phyloP scores from a whole-genome alignment of 2,113 vertebrate species.

The Callocephalon fimbriatum region DNA sequence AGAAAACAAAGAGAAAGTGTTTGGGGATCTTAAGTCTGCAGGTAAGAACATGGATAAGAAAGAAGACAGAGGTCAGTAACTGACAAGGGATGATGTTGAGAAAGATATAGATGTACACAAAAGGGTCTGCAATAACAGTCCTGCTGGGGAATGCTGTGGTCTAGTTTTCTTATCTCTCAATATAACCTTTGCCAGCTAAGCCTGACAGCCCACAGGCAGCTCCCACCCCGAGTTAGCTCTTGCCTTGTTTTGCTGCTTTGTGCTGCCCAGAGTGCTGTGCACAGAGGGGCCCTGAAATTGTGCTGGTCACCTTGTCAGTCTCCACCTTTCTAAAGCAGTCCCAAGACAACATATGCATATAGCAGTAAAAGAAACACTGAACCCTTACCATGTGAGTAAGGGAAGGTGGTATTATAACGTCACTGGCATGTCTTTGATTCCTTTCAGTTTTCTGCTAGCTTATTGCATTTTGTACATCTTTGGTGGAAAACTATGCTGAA shows the following conservation, averaged over 20 bases:
- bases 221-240: neutral
- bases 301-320: neutral
- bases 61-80: neutral
- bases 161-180: neutral
- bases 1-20: neutral
- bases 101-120: neutral
- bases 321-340: neutral
- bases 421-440: neutral
- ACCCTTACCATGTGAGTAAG: neutral
- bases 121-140: neutral
- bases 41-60: neutral
- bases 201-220: fast-evolving
- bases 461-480: neutral
- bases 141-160: neutral
- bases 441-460: neutral
- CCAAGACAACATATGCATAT: neutral
- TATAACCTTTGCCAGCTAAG: neutral
- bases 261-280: neutral
- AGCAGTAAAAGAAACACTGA: neutral
- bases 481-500: neutral
- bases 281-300: neutral
- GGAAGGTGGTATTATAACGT: neutral
- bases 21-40: neutral
- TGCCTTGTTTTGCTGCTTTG: neutral
- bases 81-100: neutral